Conservation (phyloP, 2,113 vertebrate genomes). For the Saccopteryx leptura region DNA sequence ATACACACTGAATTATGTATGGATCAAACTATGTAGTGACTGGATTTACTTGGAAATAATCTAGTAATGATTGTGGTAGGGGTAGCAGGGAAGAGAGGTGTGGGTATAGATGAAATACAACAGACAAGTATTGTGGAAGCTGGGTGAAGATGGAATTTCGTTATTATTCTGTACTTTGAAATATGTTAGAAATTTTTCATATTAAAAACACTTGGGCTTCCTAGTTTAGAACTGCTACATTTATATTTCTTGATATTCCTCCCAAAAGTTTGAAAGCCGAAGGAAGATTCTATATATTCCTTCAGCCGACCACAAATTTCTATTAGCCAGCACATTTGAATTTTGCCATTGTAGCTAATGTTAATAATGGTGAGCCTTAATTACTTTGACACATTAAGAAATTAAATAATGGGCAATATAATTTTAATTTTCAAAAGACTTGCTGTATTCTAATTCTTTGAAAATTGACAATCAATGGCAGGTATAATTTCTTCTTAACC, state of each 20-base stretch:
- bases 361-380: not conserved
- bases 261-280: conserved; percentile 9
- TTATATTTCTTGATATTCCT: not conserved
- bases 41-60: not conserved
- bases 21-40: not conserved
- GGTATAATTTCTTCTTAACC: not conserved
- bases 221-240: not conserved
- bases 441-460: not conserved
- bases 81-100: not conserved
- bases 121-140: not conserved
- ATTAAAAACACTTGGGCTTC: not conserved
- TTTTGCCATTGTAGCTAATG: not conserved
- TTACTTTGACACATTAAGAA: not conserved
- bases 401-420: not conserved
- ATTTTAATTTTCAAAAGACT: not conserved
- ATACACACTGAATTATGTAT: not conserved
- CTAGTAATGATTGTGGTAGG: not conserved
- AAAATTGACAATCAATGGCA: not conserved
- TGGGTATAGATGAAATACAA: not conserved
- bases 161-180: not conserved
- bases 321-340: not conserved
- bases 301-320: conserved; percentile 20
- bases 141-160: not conserved
- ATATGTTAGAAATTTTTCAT: not conserved
- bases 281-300: not conserved